These are phyloP conservation scores for Cinclus cinclus DNA, from an alignment of 2,113 vertebrate species.

Conservation along the genomic window DNA sequence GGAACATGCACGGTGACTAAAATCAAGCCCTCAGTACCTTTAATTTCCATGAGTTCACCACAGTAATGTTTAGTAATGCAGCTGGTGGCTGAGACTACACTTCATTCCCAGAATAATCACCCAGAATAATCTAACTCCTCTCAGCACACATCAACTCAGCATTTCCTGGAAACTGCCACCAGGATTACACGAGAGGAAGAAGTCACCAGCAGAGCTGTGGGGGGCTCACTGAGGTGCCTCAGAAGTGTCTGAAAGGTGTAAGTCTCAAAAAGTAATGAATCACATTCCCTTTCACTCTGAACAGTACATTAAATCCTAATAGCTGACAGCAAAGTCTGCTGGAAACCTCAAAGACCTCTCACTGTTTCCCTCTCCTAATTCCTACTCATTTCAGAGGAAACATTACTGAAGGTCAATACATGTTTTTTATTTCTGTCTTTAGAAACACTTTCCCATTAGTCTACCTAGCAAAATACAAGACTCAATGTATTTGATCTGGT, in stretches of 20 bases:
- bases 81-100: not conserved
- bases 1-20: not conserved
- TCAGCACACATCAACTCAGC: not conserved
- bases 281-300: not conserved
- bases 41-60: not conserved
- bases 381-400: not conserved
- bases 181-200: not conserved
- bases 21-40: not conserved
- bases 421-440: not conserved
- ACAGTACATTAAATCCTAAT: not conserved
- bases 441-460: not conserved
- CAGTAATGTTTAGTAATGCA: not conserved
- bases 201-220: not conserved
- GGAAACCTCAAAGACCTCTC: not conserved
- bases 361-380: not conserved
- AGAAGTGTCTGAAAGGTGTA: not conserved
- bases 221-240: not conserved
- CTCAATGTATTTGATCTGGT: accelerated
- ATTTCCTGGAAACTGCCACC: not conserved
- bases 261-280: not conserved
- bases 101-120: not conserved
- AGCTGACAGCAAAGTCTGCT: not conserved
- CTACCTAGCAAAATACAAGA: not conserved
- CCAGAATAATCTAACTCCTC: not conserved
- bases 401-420: not conserved